These are phyloP conservation scores for Eulemur macaco DNA, from an alignment of 2,113 vertebrate genomes.

Conservation along the genomic window DNA sequence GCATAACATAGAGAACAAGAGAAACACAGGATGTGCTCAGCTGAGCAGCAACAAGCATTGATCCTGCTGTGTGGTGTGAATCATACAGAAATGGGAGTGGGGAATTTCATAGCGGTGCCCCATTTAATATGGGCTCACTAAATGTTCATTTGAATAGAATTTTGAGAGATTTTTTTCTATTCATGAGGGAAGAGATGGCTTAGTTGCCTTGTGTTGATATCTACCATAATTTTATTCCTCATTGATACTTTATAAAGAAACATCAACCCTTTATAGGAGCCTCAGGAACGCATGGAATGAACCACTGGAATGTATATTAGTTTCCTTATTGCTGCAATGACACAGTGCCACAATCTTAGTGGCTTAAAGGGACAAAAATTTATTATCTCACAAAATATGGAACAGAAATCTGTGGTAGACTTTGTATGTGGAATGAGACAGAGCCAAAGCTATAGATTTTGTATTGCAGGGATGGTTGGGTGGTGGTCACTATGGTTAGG, in stretches of 20 bases:
- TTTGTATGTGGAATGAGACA: not conserved
- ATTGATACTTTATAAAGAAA: not conserved
- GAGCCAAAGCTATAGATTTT: not conserved
- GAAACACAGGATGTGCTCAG: not conserved
- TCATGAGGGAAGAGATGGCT: not conserved
- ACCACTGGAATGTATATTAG: not conserved
- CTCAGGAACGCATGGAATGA: not conserved
- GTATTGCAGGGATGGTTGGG: not conserved
- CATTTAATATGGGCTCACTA: not conserved
- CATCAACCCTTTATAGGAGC: not conserved
- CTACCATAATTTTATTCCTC: not conserved
- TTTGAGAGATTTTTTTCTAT: not conserved
- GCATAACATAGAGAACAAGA: not conserved
- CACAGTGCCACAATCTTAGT: not conserved
- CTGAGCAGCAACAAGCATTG: not conserved
- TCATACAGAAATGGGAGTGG: not conserved
- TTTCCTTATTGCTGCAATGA: not conserved
- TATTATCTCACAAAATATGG: not conserved
- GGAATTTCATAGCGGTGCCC: not conserved
- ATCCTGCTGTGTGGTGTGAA: not conserved
- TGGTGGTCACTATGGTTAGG: not conserved
- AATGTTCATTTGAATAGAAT: not conserved
- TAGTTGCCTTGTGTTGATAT: not conserved
- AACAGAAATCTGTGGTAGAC: not conserved
- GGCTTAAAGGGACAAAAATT: not conserved